These are phyloP conservation scores for Engraulis encrasicolus DNA, from an alignment of 2,113 vertebrate species.

Conservation along the genomic window DNA sequence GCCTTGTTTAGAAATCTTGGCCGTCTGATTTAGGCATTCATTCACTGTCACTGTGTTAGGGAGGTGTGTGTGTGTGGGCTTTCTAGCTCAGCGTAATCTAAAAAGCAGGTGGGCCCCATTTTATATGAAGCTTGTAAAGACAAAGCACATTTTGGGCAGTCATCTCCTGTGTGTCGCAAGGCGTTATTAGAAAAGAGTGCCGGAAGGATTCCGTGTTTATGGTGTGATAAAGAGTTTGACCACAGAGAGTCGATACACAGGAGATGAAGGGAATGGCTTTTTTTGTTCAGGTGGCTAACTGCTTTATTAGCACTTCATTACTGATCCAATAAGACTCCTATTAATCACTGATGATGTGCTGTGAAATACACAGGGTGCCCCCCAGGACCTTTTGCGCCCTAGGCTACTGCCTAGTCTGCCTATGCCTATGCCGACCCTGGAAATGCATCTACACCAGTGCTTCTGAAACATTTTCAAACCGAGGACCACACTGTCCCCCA, in stretches of 20 bases:
- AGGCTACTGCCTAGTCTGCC: too few relatives aligned
- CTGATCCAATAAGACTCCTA: background rate
- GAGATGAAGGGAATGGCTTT: background rate
- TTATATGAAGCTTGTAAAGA: background rate
- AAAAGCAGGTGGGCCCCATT: background rate
- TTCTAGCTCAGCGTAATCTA: background rate
- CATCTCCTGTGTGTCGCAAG: background rate
- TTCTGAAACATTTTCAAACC: too few relatives aligned
- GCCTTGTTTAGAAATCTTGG: background rate
- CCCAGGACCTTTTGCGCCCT: too few relatives aligned
- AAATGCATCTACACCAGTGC: too few relatives aligned
- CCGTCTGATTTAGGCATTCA: background rate
- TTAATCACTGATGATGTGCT: background rate
- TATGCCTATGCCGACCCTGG: too few relatives aligned
- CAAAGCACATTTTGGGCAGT: background rate
- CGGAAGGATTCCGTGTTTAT: background rate
- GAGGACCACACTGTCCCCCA: too few relatives aligned
- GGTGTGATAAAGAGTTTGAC: background rate
- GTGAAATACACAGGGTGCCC: too few relatives aligned
- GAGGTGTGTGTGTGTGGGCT: too few relatives aligned
- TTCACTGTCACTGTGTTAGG: background rate
- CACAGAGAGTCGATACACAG: background rate
- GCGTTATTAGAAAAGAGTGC: background rate
- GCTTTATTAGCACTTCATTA: background rate
- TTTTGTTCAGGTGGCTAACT: background rate